Conservation (phyloP, 37 sponge, comb jelly and placozoan genomes). For the Theonella swinhoei region DNA sequence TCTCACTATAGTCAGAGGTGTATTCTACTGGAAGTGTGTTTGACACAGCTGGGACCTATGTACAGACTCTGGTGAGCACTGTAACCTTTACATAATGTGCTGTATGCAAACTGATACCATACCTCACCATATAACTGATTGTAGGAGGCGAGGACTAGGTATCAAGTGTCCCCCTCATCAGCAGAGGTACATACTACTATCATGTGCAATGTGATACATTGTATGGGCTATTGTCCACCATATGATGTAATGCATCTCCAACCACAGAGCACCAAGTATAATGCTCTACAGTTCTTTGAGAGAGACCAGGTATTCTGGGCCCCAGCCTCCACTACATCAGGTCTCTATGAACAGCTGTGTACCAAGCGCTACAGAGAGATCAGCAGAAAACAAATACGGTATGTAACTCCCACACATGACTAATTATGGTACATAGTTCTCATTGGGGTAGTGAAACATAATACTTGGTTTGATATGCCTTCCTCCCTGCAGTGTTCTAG, state of each 20-base stretch:
- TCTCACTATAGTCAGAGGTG: neutral
- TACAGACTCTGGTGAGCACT: neutral
- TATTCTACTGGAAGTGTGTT: neutral
- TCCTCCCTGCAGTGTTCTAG: constrained; percentile 5
- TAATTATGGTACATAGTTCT: too few species aligned
- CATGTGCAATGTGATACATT: too few species aligned
- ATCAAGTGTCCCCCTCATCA: neutral
- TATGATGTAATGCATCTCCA: neutral
- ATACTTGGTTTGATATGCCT: too few species aligned
- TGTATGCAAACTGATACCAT: too few species aligned
- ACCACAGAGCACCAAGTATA: neutral
- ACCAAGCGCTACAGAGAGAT: constrained; percentile 58
- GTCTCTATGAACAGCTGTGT: constrained; percentile 49
- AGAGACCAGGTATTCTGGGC: constrained; percentile 49
- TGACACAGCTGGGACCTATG: neutral
- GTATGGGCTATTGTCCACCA: too few species aligned
- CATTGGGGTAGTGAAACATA: too few species aligned
- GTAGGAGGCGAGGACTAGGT: neutral
- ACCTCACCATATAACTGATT: neutral
- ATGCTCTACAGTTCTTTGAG: constrained; percentile 40
- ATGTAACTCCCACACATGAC: neutral
- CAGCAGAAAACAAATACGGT: constrained; percentile 21
- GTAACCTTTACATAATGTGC: too few species aligned
- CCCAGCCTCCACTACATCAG: constrained; percentile 54
- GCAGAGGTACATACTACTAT: too few species aligned